Evolutionary conservation across 30 jellyfish, hydroid and myxozoan genomes (phyloP).

Genomic region (Turritopsis rubra): DNA sequence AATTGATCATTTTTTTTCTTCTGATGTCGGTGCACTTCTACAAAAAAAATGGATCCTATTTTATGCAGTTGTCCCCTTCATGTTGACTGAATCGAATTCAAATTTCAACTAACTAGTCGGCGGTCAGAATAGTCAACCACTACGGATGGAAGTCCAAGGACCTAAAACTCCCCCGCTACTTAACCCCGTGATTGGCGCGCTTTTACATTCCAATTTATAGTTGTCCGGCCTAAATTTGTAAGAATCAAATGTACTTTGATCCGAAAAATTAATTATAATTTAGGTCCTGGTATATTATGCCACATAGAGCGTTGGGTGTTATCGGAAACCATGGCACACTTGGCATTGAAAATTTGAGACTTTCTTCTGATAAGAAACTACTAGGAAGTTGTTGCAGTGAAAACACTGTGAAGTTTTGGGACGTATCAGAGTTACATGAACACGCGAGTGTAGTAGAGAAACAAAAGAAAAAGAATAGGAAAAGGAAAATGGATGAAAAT

Average conservation of each 20-base stretch:
- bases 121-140: too few species aligned
- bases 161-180: too few species aligned
- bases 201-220: not conserved
- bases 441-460: constrained; percentile 23
- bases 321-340: constrained; percentile 69
- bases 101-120: too few species aligned
- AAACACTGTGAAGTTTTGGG: constrained; percentile 67
- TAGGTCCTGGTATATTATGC: constrained; percentile 65
- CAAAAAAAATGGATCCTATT: too few species aligned
- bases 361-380: constrained; percentile 38
- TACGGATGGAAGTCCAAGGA: too few species aligned
- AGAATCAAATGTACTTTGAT: too few species aligned
- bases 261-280: not conserved
- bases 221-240: too few species aligned
- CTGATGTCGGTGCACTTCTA: too few species aligned
- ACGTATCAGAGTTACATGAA: constrained; percentile 31
- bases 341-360: constrained; percentile 56
- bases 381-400: constrained; percentile 67
- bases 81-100: too few species aligned
- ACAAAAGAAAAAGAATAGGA: constrained; percentile 39
- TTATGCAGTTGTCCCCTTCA: too few species aligned
- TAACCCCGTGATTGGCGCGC: not conserved
- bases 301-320: constrained; percentile 55
- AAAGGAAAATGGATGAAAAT: constrained; percentile 36
- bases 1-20: too few species aligned